Conservation (phyloP, 2,888 invertebrate species). For the Tetanocera ferruginea region DNA sequence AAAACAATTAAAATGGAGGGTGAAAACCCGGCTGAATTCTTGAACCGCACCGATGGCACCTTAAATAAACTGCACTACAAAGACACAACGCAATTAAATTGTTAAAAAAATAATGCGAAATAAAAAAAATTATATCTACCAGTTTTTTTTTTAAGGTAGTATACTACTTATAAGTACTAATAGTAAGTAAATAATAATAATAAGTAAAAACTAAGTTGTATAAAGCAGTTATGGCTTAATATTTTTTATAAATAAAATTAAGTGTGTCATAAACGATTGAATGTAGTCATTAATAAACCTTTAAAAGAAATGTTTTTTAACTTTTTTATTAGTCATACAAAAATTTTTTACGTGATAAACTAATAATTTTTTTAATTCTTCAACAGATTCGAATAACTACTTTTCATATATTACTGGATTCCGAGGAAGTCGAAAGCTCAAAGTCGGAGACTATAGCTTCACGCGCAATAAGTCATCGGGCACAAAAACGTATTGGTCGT, state of each 20-base stretch:
- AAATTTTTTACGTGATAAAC: too few species aligned
- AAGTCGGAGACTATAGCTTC: constrained; percentile 69
- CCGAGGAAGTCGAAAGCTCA: constrained; percentile 69
- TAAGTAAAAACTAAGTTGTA: too few species aligned
- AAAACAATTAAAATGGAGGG: constrained; percentile 49
- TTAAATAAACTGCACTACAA: neutral
- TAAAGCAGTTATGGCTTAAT: too few species aligned
- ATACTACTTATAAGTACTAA: constrained; percentile 4
- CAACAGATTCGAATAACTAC: constrained; percentile 57
- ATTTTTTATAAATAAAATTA: too few species aligned
- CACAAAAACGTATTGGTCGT: constrained; percentile 69
- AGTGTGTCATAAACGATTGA: too few species aligned
- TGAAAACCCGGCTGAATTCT: neutral
- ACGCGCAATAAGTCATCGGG: constrained; percentile 69
- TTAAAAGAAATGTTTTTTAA: neutral
- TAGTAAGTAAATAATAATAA: neutral
- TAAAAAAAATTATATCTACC: constrained; percentile 2
- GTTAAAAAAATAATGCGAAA: constrained; percentile 11
- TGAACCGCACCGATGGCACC: neutral
- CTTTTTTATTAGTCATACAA: neutral
- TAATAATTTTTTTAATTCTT: constrained; percentile 34
- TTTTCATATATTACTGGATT: constrained; percentile 69
- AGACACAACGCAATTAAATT: neutral
- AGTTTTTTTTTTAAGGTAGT: constrained; percentile 4
- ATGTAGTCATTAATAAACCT: neutral